Base-by-base conservation (phyloP, 2,797 vertebrate species). In the Fistularia tabacaria region DNA sequence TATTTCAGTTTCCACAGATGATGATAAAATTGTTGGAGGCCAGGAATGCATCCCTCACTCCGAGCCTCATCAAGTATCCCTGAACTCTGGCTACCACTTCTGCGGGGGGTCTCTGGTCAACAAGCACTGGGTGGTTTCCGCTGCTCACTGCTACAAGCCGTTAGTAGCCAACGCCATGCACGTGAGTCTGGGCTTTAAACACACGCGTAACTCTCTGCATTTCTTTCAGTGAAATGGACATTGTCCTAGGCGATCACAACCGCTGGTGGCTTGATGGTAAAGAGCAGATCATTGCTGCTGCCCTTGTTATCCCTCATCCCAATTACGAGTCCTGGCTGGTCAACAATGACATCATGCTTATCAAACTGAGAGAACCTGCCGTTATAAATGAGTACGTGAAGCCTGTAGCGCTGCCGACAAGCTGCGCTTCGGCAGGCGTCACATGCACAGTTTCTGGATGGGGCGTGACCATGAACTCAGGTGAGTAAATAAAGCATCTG, bases 261-360 rank as follows among this genome's bases (percentile, higher is more conserved):
- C 76, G 89, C 71, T 61, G 0, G 7, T 0, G 62, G 14, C 63
- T 2, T 0, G 92, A 94, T 38, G 67, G 83, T 39, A 49, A 3
- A 0, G 89, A 93, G 79, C 90, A 94, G 83, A 66, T 62, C 3
- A 91, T 94, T 47, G 46, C 0, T 1, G 82, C 92, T 1, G 48
- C 73, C 39, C 69, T 70, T 48, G 67, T 93, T 59, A 86, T 94
- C 73, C 81, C 57, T 10, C 81, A 95, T 69, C 76, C 90, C 42
- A 47, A 46, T 8, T 92, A 78, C 38, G 77, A 36, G 37, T 0
- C 84, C 36, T 50, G 6, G 1, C 72, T 38, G 3, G 76, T 93
- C 7, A 37, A 93, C 85, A 94, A 92, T 1, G 93, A 95, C 82
- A 80, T 95, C 77, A 93, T 94, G 92, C 89, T 94, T 78, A 88